Evolutionary conservation across 2,888 invertebrate species (phyloP), one percentile per base, ranked within the genome.

Genomic region (Xylophagus ater): DNA sequence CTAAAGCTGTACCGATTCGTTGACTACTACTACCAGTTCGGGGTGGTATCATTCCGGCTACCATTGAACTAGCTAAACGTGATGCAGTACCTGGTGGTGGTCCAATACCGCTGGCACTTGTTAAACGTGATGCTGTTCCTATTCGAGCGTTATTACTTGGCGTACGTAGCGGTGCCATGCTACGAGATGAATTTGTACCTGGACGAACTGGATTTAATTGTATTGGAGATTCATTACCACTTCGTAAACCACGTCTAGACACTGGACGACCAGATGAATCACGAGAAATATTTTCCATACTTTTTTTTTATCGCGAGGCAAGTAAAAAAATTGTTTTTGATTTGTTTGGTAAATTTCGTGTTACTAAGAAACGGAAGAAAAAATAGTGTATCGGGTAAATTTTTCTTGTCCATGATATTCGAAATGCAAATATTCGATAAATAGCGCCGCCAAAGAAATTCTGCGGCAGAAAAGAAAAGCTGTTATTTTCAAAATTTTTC

Each of bases 41-140:
- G 1, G 67, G 63, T 0, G 68, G 68, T n/a, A n/a, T n/a, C 0
- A 67, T 63, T 2, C 67, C 67, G 1, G 68, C 67, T 30, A 70
- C 67, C 1, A 67, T 67, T 2, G 68, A 67, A 0, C 69, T 69
- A 0, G 68, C 63, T 21, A 71, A 45, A n/a, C 70, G 59, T 1
- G 67, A 63, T 2, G 70, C 69, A 2, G 71, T 70, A 25, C 61
- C 62, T 2, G 10, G 10, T 2, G 20, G 13, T 23, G 12, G 15
- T 15, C 10, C 10, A 1, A 28, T 15, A 5, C 26, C 10, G 2
- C 15, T 21, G 9, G 33, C 33, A 4, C 24, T 33, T 9, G 32
- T 6, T 4, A 39, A 25, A 3, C 38, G 38, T 2, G 38, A 12
- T 8, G 32, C 32, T 25, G 38, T 29, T 10, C 43, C 43, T 9